Conservation (phyloP, 2,113 vertebrate genomes). For the Vidua macroura region DNA sequence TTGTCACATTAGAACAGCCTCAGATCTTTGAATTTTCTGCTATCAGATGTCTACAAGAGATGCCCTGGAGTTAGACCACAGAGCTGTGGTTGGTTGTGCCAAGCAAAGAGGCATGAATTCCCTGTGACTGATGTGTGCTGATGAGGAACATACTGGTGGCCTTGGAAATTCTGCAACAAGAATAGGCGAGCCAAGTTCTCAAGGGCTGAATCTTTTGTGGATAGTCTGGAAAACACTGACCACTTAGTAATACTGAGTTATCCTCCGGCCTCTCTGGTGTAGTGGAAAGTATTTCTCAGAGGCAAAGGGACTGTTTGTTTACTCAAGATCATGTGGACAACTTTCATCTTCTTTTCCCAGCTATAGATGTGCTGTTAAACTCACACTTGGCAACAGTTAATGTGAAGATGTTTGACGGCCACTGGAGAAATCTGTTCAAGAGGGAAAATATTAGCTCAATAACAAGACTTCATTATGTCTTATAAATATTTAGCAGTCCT, state of each 20-base stretch:
- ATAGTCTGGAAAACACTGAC: conserved; percentile 23
- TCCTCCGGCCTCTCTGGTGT: background rate
- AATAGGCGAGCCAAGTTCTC: background rate
- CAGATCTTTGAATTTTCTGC: background rate
- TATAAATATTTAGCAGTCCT: conserved; percentile 34
- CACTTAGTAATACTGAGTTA: background rate
- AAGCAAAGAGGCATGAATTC: background rate
- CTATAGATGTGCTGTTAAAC: conserved; percentile 1
- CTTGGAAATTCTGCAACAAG: background rate
- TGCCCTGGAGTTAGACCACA: background rate
- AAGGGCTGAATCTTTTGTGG: background rate
- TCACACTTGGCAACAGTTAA: conserved; percentile 27
- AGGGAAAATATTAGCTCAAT: conserved; percentile 37
- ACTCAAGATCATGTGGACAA: background rate
- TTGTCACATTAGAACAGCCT: background rate
- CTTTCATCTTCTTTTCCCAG: conserved; percentile 53
- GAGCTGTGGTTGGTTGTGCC: background rate
- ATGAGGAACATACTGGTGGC: background rate
- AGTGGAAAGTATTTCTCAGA: conserved; percentile 22
- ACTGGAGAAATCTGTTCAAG: conserved; percentile 38
- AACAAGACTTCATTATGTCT: conserved; percentile 7
- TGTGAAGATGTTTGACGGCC: conserved; percentile 45
- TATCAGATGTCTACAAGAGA: background rate
- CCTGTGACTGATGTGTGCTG: background rate
- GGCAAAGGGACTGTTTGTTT: conserved; percentile 37